Evolutionary conservation across 2,888 invertebrate species (phyloP).

Genomic region (Anodontia alba): DNA sequence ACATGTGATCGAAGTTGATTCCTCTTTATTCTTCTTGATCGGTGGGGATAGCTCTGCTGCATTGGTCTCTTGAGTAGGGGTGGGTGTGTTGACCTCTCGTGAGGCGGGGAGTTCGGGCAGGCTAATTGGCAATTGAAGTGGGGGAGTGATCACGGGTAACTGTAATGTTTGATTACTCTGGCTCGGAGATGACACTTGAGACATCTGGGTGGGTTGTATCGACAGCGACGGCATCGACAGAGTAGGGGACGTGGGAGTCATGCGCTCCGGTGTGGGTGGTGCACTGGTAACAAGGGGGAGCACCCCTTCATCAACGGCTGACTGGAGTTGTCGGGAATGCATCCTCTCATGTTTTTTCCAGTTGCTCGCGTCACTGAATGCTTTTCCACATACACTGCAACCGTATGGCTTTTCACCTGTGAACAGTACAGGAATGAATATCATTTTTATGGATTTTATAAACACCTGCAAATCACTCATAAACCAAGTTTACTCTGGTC

Average conservation of each 20-base stretch:
- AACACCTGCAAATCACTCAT: too few species aligned
- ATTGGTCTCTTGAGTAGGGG: conserved; percentile 46
- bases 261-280: conserved; percentile 6
- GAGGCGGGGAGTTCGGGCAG: conserved; percentile 8
- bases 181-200: background rate
- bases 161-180: background rate
- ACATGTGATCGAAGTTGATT: conserved; percentile 61
- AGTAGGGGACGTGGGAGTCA: conserved; percentile 12
- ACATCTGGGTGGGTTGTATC: background rate
- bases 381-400: conserved; percentile 79
- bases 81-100: conserved; percentile 5
- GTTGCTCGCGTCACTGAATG: conserved; percentile 80
- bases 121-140: conserved; percentile 21
- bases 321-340: conserved; percentile 69
- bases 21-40: conserved; percentile 45
- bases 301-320: conserved; percentile 51
- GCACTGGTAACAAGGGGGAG: conserved; percentile 15
- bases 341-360: conserved; percentile 82
- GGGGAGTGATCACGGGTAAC: conserved; percentile 6
- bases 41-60: conserved; percentile 51
- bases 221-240: background rate
- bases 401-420: conserved; percentile 80
- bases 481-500: too few species aligned
- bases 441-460: too few species aligned
- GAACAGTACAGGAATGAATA: too few species aligned